phyloP scores from a whole-genome alignment of 2,888 invertebrate species.

The Nebria brevicollis region DNA sequence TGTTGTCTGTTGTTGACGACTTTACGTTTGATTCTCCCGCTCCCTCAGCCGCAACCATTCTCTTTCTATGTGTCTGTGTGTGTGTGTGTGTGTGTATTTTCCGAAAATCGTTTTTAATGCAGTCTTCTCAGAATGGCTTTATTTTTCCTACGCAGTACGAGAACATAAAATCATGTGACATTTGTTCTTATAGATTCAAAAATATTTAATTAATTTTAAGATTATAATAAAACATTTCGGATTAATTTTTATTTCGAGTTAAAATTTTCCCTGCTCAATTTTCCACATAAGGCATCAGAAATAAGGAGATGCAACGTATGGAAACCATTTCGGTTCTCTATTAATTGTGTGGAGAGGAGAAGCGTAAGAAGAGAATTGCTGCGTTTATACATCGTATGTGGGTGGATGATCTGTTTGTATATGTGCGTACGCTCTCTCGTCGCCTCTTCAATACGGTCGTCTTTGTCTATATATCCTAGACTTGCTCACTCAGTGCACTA shows the following conservation, averaged over 20 bases:
- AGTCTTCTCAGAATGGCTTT: slow-evolving; percentile 34
- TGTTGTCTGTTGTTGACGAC: slow-evolving; percentile 7
- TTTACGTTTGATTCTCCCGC: neutral
- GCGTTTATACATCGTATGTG: neutral
- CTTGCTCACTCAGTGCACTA: slow-evolving; percentile 51
- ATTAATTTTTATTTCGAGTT: no score
- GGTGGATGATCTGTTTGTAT: slow-evolving; percentile 19
- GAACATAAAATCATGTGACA: neutral
- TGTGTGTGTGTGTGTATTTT: slow-evolving; percentile 33
- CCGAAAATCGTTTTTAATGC: slow-evolving; percentile 44
- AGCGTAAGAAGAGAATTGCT: neutral
- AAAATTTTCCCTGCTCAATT: no score
- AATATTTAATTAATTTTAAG: no score
- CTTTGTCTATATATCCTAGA: slow-evolving; percentile 20
- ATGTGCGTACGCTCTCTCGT: slow-evolving; percentile 13
- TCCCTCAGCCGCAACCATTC: no score
- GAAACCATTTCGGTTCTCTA: no score
- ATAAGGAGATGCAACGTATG: no score
- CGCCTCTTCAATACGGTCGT: neutral
- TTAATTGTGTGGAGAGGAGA: no score
- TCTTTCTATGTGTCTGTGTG: neutral
- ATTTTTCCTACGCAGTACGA: neutral
- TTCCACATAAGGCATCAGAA: no score
- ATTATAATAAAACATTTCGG: no score
- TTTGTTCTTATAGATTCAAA: no score